Evolutionary conservation across 2,113 vertebrate genomes (phyloP).

Genomic region (Pelmatolapia mariae): DNA sequence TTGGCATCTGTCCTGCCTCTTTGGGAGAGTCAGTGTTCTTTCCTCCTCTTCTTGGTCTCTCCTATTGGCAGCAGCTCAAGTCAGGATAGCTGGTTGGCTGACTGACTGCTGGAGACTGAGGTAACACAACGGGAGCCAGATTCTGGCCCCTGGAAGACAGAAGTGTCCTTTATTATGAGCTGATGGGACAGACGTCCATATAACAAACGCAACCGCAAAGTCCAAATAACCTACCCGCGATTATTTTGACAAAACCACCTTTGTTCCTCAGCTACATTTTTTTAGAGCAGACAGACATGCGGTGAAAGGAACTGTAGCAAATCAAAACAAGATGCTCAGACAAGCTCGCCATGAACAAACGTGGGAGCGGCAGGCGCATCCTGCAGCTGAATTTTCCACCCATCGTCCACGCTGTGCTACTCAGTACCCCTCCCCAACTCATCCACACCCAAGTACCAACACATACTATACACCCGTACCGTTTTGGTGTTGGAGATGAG

Average conservation of each 20-base stretch:
- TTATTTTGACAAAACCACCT: conserved; percentile 10
- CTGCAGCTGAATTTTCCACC: background rate
- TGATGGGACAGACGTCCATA: conserved; percentile 15
- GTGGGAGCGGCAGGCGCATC: background rate
- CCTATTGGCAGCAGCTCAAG: conserved; percentile 51
- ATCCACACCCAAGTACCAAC: background rate
- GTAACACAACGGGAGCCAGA: conserved; percentile 60
- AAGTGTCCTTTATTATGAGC: conserved; percentile 47
- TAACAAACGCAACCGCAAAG: conserved; percentile 24
- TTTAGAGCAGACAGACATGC: background rate
- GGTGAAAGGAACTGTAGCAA: background rate
- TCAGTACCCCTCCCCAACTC: background rate
- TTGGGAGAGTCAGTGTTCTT: conserved; percentile 64
- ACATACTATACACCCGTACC: background rate
- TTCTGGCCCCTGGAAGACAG: conserved; percentile 39
- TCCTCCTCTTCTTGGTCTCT: conserved; percentile 52
- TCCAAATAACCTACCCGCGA: conserved; percentile 3
- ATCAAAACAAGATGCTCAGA: background rate
- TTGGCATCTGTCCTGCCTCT: conserved; percentile 72
- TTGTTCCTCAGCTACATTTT: conserved; percentile 6
- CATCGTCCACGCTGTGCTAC: background rate
- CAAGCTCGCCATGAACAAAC: background rate
- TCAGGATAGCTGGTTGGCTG: conserved; percentile 49
- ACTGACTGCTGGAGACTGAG: conserved; percentile 36
- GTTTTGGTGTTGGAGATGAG: conserved; percentile 78